These are phyloP conservation scores for Pithys albifrons DNA, from an alignment of 2,113 vertebrate species.

Conservation along the genomic window DNA sequence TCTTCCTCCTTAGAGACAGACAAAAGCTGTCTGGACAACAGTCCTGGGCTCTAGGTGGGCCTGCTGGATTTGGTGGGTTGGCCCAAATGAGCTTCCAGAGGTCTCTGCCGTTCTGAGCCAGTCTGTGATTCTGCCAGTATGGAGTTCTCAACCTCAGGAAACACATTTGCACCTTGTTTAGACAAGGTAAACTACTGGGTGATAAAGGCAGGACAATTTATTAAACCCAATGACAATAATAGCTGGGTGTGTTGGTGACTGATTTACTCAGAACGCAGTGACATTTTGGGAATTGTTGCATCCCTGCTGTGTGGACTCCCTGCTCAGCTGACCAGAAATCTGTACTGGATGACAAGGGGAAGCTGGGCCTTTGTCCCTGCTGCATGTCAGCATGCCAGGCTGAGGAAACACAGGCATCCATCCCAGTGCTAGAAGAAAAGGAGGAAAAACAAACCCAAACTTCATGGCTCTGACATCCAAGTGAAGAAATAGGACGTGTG, in stretches of 20 bases:
- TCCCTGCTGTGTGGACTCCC: neutral
- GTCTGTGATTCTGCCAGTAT: neutral
- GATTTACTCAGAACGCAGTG: neutral
- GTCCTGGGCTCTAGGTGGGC: neutral
- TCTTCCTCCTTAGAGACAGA: neutral
- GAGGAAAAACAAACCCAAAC: neutral
- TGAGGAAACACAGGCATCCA: neutral
- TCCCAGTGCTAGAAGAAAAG: neutral
- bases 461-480: neutral
- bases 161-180: neutral
- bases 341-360: neutral
- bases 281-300: neutral
- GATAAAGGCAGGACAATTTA: neutral
- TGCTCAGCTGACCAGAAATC: neutral
- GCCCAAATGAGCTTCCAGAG: neutral
- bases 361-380: neutral
- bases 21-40: neutral
- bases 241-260: neutral
- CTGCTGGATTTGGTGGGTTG: neutral
- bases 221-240: neutral
- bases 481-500: conserved; percentile 9
- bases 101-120: neutral
- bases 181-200: neutral
- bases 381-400: fast-evolving
- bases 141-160: neutral